These are phyloP conservation scores for Sylvia atricapilla DNA, from an alignment of 2,113 vertebrate species.

Conservation along the genomic window DNA sequence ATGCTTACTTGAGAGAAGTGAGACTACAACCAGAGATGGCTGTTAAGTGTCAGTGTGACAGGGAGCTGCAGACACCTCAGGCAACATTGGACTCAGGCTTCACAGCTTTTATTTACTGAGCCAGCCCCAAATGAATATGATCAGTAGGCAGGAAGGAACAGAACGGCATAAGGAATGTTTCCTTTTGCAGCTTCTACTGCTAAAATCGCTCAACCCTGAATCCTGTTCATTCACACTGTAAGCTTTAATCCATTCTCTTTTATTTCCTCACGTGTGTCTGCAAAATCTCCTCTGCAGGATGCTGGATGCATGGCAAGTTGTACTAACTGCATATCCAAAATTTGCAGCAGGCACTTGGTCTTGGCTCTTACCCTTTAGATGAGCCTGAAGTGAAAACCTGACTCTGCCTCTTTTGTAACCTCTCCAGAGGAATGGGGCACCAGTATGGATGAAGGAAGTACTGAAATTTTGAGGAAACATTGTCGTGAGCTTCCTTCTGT, in stretches of 20 bases:
- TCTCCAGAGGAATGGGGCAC: neutral
- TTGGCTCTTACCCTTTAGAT: neutral
- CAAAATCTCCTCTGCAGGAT: neutral
- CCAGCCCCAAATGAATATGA: neutral
- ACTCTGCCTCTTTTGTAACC: neutral
- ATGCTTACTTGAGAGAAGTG: neutral
- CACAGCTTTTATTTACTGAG: slow-evolving; percentile 2
- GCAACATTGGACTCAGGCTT: neutral
- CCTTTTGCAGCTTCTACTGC: neutral
- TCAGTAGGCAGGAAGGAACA: neutral
- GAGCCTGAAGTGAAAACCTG: neutral
- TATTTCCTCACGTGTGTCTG: neutral
- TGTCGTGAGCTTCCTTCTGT: neutral
- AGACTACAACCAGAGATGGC: neutral
- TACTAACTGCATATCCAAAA: neutral
- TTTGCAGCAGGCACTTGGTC: neutral
- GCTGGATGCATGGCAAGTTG: neutral
- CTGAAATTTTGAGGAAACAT: neutral
- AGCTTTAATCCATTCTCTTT: neutral
- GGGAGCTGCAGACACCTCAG: neutral
- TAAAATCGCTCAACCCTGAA: neutral
- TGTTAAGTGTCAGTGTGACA: neutral
- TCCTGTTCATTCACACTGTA: neutral
- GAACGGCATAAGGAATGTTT: neutral
- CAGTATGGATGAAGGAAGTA: neutral